Evolutionary conservation across 2,113 vertebrate species (phyloP).

Genomic region (Hemiscyllium ocellatum): DNA sequence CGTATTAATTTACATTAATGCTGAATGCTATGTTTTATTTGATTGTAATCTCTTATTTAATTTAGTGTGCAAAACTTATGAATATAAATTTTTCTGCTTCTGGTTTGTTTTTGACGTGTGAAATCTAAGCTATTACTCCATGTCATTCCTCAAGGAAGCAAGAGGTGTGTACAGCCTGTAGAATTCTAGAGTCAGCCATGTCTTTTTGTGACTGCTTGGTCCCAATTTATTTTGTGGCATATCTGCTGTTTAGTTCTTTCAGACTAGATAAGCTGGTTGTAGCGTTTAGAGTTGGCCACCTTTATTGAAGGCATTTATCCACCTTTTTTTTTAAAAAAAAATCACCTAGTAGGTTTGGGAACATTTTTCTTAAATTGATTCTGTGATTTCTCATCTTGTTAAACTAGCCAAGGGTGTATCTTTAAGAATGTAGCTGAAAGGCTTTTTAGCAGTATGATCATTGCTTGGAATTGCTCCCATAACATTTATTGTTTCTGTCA

Average conservation of each 20-base stretch:
- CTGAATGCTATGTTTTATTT: no score
- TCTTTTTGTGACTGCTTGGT: background rate
- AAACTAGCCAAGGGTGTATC: background rate
- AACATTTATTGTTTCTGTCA: background rate
- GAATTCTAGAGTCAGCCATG: background rate
- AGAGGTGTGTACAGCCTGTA: background rate
- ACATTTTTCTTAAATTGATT: background rate
- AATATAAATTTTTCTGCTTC: background rate
- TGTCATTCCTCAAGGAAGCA: background rate
- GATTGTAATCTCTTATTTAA: background rate
- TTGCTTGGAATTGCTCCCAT: background rate
- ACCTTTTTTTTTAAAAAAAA: background rate
- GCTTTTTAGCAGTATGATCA: background rate
- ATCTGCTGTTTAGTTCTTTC: background rate
- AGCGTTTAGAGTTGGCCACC: background rate
- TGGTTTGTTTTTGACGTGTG: background rate
- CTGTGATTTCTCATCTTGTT: background rate
- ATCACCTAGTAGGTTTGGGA: background rate
- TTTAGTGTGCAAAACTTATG: background rate
- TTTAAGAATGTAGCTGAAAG: background rate
- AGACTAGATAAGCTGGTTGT: background rate
- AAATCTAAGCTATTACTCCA: background rate
- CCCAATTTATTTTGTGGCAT: background rate
- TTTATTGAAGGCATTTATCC: background rate
- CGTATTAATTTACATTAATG: no score